These are phyloP conservation scores for Athalia rosae DNA, from an alignment of 2,888 invertebrate species.

Conservation along the genomic window DNA sequence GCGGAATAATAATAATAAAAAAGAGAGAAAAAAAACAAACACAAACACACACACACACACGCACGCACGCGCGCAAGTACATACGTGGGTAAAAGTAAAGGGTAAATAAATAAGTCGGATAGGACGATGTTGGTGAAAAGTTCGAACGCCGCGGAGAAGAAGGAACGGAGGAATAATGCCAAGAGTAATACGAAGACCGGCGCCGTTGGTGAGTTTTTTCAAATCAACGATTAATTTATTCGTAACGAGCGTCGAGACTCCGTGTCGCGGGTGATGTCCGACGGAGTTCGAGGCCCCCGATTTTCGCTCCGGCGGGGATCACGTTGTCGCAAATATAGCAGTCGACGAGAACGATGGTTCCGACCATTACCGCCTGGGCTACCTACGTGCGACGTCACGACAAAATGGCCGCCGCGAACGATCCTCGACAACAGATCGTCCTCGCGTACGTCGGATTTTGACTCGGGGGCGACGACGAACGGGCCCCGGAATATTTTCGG, in stretches of 20 bases:
- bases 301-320: too few relatives aligned
- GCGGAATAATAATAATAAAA: too few relatives aligned
- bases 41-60: too few relatives aligned
- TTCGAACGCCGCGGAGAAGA: conserved; percentile 61
- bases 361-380: neutral
- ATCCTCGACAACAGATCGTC: too few relatives aligned
- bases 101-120: conserved; percentile 55
- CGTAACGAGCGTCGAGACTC: too few relatives aligned
- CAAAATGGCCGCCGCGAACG: conserved; percentile 55
- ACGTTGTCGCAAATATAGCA: conserved; percentile 53
- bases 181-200: conserved; percentile 64
- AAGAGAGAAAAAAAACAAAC: too few relatives aligned
- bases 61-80: too few relatives aligned
- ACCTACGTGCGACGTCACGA: conserved; percentile 57
- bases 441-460: too few relatives aligned
- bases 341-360: conserved; percentile 57
- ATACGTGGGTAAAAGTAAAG: too few relatives aligned
- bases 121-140: conserved; percentile 69
- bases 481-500: too few relatives aligned
- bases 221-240: too few relatives aligned
- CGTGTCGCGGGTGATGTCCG: conserved; percentile 42
- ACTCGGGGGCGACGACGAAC: too few relatives aligned
- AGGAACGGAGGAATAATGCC: conserved; percentile 68
- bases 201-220: conserved; percentile 67
- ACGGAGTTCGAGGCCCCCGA: conserved; percentile 50